Evolutionary conservation across 2,797 vertebrate genomes (phyloP).

Genomic region (Chaenodraco wilsoni): DNA sequence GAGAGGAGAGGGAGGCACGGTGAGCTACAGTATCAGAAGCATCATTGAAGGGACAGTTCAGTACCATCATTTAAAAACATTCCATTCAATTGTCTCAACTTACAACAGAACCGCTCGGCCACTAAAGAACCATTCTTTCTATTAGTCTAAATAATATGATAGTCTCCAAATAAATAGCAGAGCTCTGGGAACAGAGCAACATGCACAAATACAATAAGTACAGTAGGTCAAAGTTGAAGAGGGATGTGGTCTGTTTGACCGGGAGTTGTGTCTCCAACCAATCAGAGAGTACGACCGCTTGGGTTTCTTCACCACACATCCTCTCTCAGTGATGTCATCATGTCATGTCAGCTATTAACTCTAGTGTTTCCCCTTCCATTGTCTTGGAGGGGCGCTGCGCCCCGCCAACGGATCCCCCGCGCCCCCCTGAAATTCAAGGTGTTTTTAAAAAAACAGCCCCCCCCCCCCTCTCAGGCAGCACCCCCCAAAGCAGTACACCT

Average conservation of each 20-base stretch:
- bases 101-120: not conserved
- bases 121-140: not conserved
- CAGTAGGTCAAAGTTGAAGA: not conserved
- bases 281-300: no score
- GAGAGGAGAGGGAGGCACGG: constrained; percentile 25
- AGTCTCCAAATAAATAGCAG: not conserved
- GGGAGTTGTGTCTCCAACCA: not conserved
- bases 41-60: not conserved
- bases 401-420: no score
- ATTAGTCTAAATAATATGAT: not conserved
- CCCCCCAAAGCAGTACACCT: no score
- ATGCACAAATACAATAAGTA: not conserved
- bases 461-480: no score
- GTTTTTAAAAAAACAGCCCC: no score
- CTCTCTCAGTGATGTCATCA: not conserved
- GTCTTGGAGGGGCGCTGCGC: no score
- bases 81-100: not conserved
- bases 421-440: no score
- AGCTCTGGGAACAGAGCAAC: not conserved
- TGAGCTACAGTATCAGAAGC: constrained; percentile 7
- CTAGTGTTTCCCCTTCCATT: no score
- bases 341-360: not conserved
- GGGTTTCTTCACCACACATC: not conserved
- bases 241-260: not conserved
- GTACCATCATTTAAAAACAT: not conserved